phyloP scores from a whole-genome alignment of 2,113 vertebrate species.

The Percina caprodes region DNA sequence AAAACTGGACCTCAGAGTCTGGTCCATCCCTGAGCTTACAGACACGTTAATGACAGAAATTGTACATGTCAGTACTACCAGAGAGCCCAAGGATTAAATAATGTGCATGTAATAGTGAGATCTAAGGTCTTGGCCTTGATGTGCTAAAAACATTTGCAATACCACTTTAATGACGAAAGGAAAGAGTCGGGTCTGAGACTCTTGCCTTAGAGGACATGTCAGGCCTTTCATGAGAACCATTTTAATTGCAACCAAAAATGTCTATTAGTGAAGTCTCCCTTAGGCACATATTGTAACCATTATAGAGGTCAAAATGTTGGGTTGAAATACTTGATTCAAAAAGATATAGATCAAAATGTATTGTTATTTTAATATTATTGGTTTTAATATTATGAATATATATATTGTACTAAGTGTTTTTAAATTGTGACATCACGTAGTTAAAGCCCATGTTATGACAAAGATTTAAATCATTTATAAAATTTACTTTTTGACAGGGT shows the following conservation, averaged over 20 bases:
- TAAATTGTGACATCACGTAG: not conserved
- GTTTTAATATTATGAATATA: not conserved
- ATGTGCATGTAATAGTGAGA: constrained; percentile 79
- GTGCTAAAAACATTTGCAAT: constrained; percentile 79
- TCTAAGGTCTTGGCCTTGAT: constrained; percentile 79
- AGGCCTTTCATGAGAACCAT: constrained; percentile 73
- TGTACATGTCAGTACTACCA: constrained; percentile 80
- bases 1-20: constrained; percentile 74
- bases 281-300: constrained; percentile 69
- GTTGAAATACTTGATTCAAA: constrained; percentile 44
- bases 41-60: constrained; percentile 79
- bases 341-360: constrained; percentile 31
- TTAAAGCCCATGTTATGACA: not conserved
- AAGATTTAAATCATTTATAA: not conserved
- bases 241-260: constrained; percentile 84
- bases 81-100: constrained; percentile 80
- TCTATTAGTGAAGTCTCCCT: constrained; percentile 75
- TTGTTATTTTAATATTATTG: constrained; percentile 18
- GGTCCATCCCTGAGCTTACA: constrained; percentile 74
- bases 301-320: constrained; percentile 63
- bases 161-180: constrained; percentile 76
- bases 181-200: constrained; percentile 60
- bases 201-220: constrained; percentile 73
- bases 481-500: not conserved
- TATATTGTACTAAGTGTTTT: not conserved